Conservation (phyloP, 2,113 vertebrate species). For the Callospermophilus lateralis region DNA sequence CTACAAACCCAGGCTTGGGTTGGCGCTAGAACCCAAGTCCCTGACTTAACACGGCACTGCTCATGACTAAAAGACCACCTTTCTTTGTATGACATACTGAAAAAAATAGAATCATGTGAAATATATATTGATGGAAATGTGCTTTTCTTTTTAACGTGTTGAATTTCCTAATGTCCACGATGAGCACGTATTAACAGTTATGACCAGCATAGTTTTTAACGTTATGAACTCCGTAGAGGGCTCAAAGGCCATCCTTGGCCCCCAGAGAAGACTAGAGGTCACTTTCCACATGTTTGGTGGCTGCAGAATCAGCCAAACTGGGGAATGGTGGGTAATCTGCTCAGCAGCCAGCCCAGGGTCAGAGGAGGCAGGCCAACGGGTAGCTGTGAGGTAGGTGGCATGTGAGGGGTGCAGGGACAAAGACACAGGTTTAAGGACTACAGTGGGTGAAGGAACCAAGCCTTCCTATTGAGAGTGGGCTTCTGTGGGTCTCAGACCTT, state of each 20-base stretch:
- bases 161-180: not conserved
- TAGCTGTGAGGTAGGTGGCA: rapidly evolving
- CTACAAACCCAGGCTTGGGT: not conserved
- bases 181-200: not conserved
- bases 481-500: not conserved
- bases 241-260: not conserved
- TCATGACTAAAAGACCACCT: not conserved
- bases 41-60: not conserved
- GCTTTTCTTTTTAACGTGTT: not conserved
- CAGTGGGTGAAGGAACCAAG: not conserved
- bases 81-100: not conserved
- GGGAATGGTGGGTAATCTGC: not conserved
- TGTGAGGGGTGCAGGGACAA: too few species aligned
- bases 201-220: not conserved
- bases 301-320: not conserved
- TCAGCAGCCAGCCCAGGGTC: not conserved
- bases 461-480: not conserved
- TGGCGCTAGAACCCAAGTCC: not conserved
- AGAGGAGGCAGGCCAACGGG: not conserved
- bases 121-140: not conserved
- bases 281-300: not conserved
- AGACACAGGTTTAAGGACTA: not conserved
- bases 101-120: not conserved
- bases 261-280: not conserved
- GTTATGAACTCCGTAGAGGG: not conserved